A percentile compares a stretch with the other conserved stretches of the same genome.
Evolutionary conservation across 2,797 vertebrate genomes (phyloP).

Genomic region (Gorsachius magnificus): DNA sequence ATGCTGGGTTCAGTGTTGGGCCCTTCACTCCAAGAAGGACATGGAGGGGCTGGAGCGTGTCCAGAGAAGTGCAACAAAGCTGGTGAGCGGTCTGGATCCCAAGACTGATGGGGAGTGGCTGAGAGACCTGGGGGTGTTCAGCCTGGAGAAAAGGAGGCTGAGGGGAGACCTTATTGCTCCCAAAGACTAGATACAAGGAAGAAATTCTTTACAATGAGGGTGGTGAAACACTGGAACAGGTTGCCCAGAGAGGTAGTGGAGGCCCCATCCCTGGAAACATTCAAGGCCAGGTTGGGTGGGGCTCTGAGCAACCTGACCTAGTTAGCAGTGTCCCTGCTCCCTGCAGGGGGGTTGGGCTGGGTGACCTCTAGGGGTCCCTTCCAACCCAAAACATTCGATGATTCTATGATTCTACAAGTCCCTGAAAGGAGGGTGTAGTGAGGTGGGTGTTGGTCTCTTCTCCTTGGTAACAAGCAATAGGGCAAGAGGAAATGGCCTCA

Average conservation of each 20-base stretch:
- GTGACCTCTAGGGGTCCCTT: too few relatives aligned
- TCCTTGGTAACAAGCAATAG: not conserved
- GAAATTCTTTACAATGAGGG: too few relatives aligned
- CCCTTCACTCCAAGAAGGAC: not conserved
- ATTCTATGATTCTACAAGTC: too few relatives aligned
- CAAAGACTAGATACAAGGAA: too few relatives aligned
- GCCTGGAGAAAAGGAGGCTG: not conserved
- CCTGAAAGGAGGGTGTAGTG: not conserved
- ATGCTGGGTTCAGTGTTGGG: not conserved
- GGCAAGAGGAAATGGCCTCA: not conserved
- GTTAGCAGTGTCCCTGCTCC: too few relatives aligned
- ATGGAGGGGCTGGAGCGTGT: rapidly evolving
- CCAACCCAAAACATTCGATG: too few relatives aligned
- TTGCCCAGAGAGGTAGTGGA: too few relatives aligned
- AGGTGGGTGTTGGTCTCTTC: not conserved
- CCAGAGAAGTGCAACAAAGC: not conserved
- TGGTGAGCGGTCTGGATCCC: not conserved
- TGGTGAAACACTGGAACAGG: too few relatives aligned
- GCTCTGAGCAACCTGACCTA: too few relatives aligned
- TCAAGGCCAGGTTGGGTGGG: too few relatives aligned
- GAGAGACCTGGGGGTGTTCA: not conserved
- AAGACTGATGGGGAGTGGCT: not conserved
- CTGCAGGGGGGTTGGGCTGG: too few relatives aligned
- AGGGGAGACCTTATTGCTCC: not conserved
- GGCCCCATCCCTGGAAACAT: too few relatives aligned